Evolutionary conservation across 64 coral and sea anemone species (phyloP).

Genomic region (Dendronephthya gigantea): DNA sequence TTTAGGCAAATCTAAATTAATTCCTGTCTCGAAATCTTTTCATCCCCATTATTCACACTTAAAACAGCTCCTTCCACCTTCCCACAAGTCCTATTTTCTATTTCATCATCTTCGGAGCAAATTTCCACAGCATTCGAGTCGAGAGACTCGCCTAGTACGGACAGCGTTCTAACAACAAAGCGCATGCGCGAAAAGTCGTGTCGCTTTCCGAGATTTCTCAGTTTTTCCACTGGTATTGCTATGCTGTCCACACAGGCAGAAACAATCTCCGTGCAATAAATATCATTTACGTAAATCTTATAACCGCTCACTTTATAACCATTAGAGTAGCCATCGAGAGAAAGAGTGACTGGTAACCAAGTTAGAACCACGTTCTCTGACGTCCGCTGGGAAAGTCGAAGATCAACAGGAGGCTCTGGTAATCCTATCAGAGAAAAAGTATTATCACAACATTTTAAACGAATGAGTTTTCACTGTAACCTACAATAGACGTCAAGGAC

Average conservation of each 20-base stretch:
- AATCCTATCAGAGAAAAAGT: neutral
- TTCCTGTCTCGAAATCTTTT: too few species aligned
- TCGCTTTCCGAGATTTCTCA: neutral
- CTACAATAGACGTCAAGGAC: too few species aligned
- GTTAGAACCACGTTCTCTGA: neutral
- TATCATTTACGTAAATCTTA: neutral
- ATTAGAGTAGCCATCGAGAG: neutral
- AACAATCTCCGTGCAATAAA: neutral
- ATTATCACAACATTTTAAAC: too few species aligned
- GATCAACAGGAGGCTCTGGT: neutral
- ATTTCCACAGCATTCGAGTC: constrained; percentile 1
- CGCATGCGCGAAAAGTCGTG: constrained; percentile 8
- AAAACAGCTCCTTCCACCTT: too few species aligned
- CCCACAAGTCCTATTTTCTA: neutral
- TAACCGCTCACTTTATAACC: neutral
- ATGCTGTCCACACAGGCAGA: neutral
- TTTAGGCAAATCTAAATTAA: too few species aligned
- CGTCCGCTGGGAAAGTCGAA: neutral
- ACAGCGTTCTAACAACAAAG: constrained; percentile 6
- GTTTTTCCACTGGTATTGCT: neutral
- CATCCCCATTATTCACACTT: too few species aligned
- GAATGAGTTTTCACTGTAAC: too few species aligned
- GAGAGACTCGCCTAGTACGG: neutral
- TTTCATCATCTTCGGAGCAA: neutral
- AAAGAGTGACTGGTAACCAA: neutral